Percentiles rank a stretch among this genome's conserved stretches.
Conservation (phyloP, 2,113 vertebrate genomes). For the Grus americana region DNA sequence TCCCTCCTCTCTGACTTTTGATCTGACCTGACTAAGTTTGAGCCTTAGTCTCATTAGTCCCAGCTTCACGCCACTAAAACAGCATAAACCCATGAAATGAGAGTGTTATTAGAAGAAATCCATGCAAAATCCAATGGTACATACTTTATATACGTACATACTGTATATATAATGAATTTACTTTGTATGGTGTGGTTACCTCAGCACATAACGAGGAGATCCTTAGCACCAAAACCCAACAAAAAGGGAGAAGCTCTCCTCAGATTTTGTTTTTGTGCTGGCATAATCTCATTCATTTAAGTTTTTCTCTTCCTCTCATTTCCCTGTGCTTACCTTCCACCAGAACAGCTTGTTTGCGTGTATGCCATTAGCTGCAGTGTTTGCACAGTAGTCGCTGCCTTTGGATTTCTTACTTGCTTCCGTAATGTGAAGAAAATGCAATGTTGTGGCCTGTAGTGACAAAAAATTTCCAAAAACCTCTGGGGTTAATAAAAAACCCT, state of each 20-base stretch:
- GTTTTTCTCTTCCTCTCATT: neutral
- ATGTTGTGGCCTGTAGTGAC: neutral
- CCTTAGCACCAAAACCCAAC: neutral
- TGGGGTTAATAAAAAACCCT: neutral
- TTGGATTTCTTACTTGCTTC: neutral
- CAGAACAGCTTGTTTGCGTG: neutral
- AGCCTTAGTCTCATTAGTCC: neutral
- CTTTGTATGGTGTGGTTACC: neutral
- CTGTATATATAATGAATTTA: neutral
- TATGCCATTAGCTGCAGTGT: neutral
- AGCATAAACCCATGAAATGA: neutral
- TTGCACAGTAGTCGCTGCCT: neutral
- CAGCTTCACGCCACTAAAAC: neutral
- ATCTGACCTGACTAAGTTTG: neutral
- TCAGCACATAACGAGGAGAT: neutral
- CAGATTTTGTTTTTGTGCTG: neutral
- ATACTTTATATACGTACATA: neutral
- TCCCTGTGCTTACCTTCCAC: neutral
- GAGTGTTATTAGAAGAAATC: neutral
- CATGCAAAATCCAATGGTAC: neutral
- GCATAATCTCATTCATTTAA: neutral
- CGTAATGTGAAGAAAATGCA: neutral
- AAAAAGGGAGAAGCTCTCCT: neutral
- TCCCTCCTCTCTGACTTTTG: neutral
- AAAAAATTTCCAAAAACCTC: neutral